Percentiles rank a stretch among this genome's conserved stretches.
These are phyloP conservation scores for Barypeithes pellucidus DNA, from an alignment of 2,888 invertebrate genomes.

Conservation along the genomic window DNA sequence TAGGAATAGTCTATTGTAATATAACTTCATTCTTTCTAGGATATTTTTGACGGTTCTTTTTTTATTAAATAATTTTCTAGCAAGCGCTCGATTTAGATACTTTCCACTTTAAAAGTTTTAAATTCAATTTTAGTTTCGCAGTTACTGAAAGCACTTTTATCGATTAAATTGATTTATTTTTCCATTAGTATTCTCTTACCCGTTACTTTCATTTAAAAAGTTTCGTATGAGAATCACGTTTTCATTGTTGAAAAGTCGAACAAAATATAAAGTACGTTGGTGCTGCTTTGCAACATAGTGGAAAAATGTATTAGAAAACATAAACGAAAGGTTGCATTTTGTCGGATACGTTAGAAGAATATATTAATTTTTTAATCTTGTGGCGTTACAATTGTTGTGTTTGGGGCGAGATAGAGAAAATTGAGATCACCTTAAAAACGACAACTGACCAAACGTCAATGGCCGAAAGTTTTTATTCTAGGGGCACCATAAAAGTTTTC, in stretches of 20 bases:
- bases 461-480: no score
- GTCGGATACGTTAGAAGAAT: background rate
- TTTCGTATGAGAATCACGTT: constrained; percentile 35
- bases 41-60: no score
- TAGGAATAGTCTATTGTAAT: no score
- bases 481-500: no score
- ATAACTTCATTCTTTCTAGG: no score
- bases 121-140: background rate
- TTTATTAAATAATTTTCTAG: no score
- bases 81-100: no score
- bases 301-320: background rate
- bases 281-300: background rate
- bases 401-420: no score
- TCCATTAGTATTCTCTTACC: constrained; percentile 3
- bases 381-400: no score
- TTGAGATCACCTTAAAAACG: no score
- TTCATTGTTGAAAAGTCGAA: constrained; percentile 15
- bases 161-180: constrained; percentile 8
- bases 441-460: no score
- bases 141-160: constrained; percentile 10
- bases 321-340: constrained; percentile 1
- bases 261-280: constrained; percentile 9
- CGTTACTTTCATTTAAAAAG: constrained; percentile 29
- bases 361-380: background rate
- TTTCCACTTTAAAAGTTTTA: constrained; percentile 8